These are phyloP conservation scores for Laodelphax striatellus DNA, from an alignment of 1,140 invertebrate genomes.

Conservation along the genomic window DNA sequence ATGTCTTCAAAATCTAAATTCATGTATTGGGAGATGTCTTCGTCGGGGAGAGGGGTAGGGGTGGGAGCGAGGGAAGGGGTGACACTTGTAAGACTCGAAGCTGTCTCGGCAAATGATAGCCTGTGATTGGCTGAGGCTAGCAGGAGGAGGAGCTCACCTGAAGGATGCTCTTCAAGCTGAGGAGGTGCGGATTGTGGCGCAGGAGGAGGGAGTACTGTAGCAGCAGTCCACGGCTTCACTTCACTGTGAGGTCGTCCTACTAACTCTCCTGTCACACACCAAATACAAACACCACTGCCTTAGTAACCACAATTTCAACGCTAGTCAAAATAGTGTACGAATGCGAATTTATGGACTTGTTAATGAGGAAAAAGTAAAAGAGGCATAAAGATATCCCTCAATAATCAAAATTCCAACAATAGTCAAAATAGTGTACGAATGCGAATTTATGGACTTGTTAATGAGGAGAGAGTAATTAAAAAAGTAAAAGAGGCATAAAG, in stretches of 20 bases:
- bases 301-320: neutral
- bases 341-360: neutral
- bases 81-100: neutral
- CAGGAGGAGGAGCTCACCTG: neutral
- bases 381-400: too few species aligned
- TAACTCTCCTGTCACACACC: constrained; percentile 6
- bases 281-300: neutral
- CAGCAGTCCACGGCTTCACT: constrained; percentile 25
- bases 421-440: neutral
- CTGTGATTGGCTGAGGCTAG: neutral
- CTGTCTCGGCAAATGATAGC: neutral
- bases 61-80: neutral
- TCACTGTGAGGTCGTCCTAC: constrained; percentile 8
- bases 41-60: neutral
- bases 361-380: too few species aligned
- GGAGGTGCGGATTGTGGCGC: constrained; percentile 29
- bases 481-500: too few species aligned
- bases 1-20: neutral
- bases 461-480: too few species aligned
- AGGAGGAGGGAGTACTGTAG: constrained; percentile 26
- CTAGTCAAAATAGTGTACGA: neutral
- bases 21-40: neutral
- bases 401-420: too few species aligned
- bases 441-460: too few species aligned
- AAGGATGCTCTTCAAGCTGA: constrained; percentile 28